Percentiles rank a stretch among this genome's conserved stretches.
Conservation (phyloP, 1,140 invertebrate genomes). For the Drosophila pseudoananassae region DNA sequence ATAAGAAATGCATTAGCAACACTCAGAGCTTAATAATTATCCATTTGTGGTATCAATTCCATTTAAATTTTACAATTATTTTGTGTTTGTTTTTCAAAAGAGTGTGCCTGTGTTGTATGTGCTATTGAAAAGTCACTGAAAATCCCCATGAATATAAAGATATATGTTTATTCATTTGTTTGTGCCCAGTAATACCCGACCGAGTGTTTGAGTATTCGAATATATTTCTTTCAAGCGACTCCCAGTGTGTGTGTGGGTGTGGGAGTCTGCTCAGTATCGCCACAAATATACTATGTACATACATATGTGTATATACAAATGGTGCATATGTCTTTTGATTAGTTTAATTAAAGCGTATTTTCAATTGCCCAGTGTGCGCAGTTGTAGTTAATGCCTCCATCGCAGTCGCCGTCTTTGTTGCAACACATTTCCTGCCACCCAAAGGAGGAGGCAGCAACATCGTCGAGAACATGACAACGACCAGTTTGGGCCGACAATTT, state of each 20-base stretch:
- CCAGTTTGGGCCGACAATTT: conserved; percentile 69
- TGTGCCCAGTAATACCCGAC: neutral
- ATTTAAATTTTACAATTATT: no score
- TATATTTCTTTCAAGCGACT: conserved; percentile 14
- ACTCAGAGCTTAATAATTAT: no score
- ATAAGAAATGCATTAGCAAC: no score
- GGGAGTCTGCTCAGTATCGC: conserved; percentile 54
- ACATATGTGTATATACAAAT: conserved; percentile 6
- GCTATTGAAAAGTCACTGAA: neutral
- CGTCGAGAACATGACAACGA: conserved; percentile 63
- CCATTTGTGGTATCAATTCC: no score
- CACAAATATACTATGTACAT: conserved; percentile 25
- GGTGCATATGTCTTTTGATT: conserved; percentile 67
- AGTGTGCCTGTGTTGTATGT: neutral
- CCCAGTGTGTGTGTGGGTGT: conserved; percentile 24
- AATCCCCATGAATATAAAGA: neutral
- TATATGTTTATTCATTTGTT: neutral
- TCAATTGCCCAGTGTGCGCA: conserved; percentile 73
- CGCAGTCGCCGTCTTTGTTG: conserved; percentile 34
- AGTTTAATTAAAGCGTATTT: conserved; percentile 80
- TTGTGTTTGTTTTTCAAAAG: neutral
- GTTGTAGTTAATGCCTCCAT: conserved; percentile 34
- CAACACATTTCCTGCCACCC: conserved; percentile 45
- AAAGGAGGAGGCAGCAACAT: conserved; percentile 16
- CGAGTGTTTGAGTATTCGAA: neutral